Evolutionary conservation across 2,113 vertebrate species (phyloP).

Genomic region (Dascyllus trimaculatus): DNA sequence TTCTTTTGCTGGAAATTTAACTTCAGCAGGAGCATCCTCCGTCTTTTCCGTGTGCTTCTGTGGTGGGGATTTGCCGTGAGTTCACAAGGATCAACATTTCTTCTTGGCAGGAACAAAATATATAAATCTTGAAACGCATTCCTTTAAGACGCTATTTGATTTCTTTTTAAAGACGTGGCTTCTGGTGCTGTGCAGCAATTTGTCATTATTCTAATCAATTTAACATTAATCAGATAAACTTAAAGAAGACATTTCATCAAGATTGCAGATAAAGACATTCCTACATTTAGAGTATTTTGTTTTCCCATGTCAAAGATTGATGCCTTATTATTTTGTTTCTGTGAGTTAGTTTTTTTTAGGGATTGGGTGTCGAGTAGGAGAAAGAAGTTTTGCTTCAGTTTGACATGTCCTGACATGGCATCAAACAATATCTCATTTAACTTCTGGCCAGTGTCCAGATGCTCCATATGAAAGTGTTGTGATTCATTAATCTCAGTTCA

Average conservation of each 20-base stretch:
- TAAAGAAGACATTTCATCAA: conserved; percentile 18
- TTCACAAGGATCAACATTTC: conserved; percentile 55
- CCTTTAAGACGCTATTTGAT: conserved; percentile 23
- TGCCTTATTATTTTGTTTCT: conserved; percentile 4
- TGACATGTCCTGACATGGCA: background rate
- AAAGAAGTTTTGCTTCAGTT: conserved; percentile 23
- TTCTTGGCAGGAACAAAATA: conserved; percentile 34
- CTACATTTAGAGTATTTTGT: conserved; percentile 13
- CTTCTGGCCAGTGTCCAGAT: conserved; percentile 24
- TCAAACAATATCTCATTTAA: background rate
- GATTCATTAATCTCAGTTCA: background rate
- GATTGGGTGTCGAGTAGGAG: background rate
- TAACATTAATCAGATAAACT: conserved; percentile 36
- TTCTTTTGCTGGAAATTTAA: conserved; percentile 24
- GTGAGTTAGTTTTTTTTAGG: background rate
- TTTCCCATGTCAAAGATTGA: conserved; percentile 24
- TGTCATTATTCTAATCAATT: conserved; percentile 32
- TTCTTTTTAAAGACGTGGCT: conserved; percentile 46
- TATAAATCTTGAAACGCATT: conserved; percentile 42
- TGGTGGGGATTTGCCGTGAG: conserved; percentile 32
- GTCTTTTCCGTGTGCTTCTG: conserved; percentile 8
- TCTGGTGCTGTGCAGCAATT: conserved; percentile 1
- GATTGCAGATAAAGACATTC: conserved; percentile 21
- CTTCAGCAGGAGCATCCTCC: conserved; percentile 29
- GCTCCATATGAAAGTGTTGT: background rate